A percentile compares a stretch with the other conserved stretches of the same genome.
phyloP scores from a whole-genome alignment of 2,113 vertebrate species.

The Myrmecobius fasciatus region DNA sequence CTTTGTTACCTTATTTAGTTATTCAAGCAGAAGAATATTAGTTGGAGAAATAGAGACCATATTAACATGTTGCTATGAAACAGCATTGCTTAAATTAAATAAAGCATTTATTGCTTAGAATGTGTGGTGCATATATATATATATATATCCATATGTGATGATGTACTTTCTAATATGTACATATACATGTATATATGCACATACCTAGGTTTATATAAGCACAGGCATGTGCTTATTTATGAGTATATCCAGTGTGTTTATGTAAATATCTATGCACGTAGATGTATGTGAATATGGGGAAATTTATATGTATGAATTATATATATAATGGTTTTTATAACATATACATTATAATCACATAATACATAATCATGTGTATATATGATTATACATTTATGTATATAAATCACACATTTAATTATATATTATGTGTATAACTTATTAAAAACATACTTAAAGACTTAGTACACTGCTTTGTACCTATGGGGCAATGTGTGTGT shows the following conservation, averaged over 20 bases:
- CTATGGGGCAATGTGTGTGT: background rate
- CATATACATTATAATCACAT: background rate
- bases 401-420: background rate
- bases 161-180: background rate
- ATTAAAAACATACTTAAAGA: background rate
- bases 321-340: background rate
- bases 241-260: no score
- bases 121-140: background rate
- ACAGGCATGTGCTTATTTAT: background rate
- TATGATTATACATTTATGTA: background rate
- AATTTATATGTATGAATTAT: background rate
- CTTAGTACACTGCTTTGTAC: background rate
- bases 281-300: no score
- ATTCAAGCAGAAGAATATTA: background rate
- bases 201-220: background rate
- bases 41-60: background rate
- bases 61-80: background rate
- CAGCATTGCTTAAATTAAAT: background rate
- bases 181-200: no score
- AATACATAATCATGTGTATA: background rate
- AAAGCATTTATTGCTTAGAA: background rate
- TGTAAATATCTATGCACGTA: no score
- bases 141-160: background rate
- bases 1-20: background rate
- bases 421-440: background rate